Evolutionary conservation across 92 coral and sea anemone species (phyloP), one percentile per base, ranked within the genome.

Genomic region (Parazoanthus atlanticus): DNA sequence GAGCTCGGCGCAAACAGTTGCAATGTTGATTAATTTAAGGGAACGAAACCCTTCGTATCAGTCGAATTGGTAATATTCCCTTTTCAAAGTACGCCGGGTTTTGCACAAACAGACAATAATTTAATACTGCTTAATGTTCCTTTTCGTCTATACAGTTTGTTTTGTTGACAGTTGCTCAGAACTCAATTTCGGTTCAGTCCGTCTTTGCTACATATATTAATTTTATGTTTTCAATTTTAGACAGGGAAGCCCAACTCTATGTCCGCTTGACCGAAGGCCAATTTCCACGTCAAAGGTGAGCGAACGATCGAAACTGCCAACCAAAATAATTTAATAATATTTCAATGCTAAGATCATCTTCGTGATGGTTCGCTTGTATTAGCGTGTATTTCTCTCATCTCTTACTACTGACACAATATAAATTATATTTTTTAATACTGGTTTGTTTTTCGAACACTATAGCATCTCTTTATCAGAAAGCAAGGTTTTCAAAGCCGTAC

Each of bases 231-330:
- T 41, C 17, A 7, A 79, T 69, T 21, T 73, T 46, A 90, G 96
- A 85, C 96, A 97, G 79, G 97, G 98, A 85, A 95, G 99, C 76
- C 94, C 97, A 15, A 89, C 92, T 15, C 70, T 95, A 41, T 93
- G 99, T 41, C 99, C 99, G 11, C 92, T 97, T 93, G 99, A 97
- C 78, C 91, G 99, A 79, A 91, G 89, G 54, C 99, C 99, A 34
- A 92, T 97, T 70, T 88, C 98, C 65, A 87, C 95, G 34, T 90
- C 98, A 19, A 97, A 97, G 96, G 99, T 97, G 86, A 88, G 92
- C 17, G 8, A 34, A 47, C 36, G 58, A 23, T 19, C 41, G 15
- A 66, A 66, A 41, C 36, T 33, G 52, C 40, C n/a, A 2, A 5
- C 31, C 10, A 70, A 69, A 7, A 1, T 69, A 83, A 84, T 84